A percentile compares a stretch with the other conserved stretches of the same genome.
phyloP scores from a whole-genome alignment of 2,888 invertebrate species.

The Zeuzera pyrina region DNA sequence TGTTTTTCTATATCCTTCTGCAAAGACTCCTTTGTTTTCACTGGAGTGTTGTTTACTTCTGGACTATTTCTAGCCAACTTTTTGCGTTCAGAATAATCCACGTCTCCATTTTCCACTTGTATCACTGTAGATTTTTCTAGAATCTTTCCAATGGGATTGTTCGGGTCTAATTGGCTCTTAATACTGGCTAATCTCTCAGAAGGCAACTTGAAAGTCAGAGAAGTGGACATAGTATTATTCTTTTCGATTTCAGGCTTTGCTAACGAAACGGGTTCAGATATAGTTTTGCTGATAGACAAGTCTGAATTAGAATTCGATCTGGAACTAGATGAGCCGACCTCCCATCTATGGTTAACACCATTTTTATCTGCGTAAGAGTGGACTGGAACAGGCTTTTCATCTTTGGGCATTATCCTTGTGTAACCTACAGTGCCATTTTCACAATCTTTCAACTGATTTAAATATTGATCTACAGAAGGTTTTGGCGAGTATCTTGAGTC shows the following conservation, averaged over 20 bases:
- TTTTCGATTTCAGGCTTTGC: slow-evolving; percentile 45
- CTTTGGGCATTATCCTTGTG: slow-evolving; percentile 44
- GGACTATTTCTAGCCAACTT: slow-evolving; percentile 29
- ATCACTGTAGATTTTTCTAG: slow-evolving; percentile 67
- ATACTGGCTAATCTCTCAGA: slow-evolving; percentile 58
- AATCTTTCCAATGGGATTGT: slow-evolving; percentile 67
- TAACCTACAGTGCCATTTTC: slow-evolving; percentile 54
- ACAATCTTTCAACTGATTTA: slow-evolving; percentile 56
- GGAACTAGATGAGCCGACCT: slow-evolving; percentile 41
- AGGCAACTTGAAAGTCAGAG: slow-evolving; percentile 48
- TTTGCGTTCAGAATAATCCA: slow-evolving; percentile 32
- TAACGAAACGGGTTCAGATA: slow-evolving; percentile 54
- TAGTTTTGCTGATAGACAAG: slow-evolving; percentile 57
- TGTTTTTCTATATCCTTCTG: slow-evolving; percentile 60
- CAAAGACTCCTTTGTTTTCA: slow-evolving; percentile 30
- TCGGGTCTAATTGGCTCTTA: slow-evolving; percentile 64
- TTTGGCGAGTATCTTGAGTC: slow-evolving; percentile 44
- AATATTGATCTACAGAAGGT: slow-evolving; percentile 47
- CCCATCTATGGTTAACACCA: slow-evolving; percentile 42
- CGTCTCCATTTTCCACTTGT: slow-evolving; percentile 57
- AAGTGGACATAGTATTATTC: slow-evolving; percentile 43
- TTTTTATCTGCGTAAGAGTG: slow-evolving; percentile 60
- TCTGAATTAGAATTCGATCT: slow-evolving; percentile 57
- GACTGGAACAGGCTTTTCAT: slow-evolving; percentile 60
- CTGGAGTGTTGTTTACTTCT: slow-evolving; percentile 19